phyloP scores from a whole-genome alignment of 2,113 vertebrate genomes.

The Oxyura jamaicensis region DNA sequence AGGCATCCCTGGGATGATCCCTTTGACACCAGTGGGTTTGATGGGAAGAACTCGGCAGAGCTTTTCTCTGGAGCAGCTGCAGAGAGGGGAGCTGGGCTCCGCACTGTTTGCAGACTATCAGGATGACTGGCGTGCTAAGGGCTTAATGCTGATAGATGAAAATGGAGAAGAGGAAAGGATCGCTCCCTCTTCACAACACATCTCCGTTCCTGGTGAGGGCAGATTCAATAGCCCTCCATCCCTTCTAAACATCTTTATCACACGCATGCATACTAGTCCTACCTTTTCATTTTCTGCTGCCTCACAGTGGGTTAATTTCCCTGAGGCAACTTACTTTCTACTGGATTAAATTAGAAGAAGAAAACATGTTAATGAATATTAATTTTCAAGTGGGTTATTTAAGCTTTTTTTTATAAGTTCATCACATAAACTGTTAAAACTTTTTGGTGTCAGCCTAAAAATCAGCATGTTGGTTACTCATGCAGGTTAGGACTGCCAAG shows the following conservation, averaged over 20 bases:
- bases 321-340: not conserved
- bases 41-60: not conserved
- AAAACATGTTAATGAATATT: not conserved
- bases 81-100: not conserved
- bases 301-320: not conserved
- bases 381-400: not conserved
- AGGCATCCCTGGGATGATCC: not conserved
- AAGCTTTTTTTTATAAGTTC: conserved; percentile 26
- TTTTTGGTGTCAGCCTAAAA: not conserved
- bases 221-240: not conserved
- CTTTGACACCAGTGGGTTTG: not conserved
- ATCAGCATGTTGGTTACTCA: not conserved
- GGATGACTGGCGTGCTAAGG: not conserved
- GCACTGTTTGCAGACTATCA: not conserved
- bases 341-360: not conserved
- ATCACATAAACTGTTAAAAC: not conserved
- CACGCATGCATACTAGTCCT: not conserved
- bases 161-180: not conserved
- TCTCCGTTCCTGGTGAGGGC: not conserved
- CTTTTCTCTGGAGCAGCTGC: not conserved
- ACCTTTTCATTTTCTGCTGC: not conserved
- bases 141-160: not conserved
- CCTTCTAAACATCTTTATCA: not conserved
- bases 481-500: conserved; percentile 29
- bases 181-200: not conserved